Evolutionary conservation across 1,140 invertebrate species (phyloP), one percentile per base, ranked within the genome.

Genomic region (Drosophila kikkawai): DNA sequence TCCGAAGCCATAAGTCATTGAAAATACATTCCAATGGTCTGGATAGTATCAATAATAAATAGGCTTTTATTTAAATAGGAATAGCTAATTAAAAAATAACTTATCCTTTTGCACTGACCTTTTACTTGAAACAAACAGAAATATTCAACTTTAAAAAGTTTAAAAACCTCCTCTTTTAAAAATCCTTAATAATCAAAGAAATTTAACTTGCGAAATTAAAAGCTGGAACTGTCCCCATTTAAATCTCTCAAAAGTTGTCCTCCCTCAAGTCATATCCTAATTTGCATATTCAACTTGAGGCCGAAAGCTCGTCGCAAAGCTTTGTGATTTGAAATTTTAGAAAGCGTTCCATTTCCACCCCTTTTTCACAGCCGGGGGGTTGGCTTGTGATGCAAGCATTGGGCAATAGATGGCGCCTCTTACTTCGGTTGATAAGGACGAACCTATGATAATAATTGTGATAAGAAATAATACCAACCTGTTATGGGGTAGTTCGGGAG

Each of bases 281-380:
- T 59, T 71, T 56, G 48, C 55, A 47, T 67, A 64, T 67, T 78
- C 29, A 55, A 67, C 32, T 51, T 47, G 26, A 48, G 13, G 55
- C 17, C 56, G 45, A 84, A 80, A 84, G 81, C 80, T 83, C 61
- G 29, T 11, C 11, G 17, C 17, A 17, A 45, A 73, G 86, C 83
- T 86, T 87, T 87, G 44, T 65, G 56, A 82, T 88, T 88, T 82
- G 85, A 90, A 82, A 84, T 79, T 61, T 88, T 90, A 90, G 85
- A 88, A 88, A 82, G 78, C 80, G 50, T 87, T 80, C 53, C 65
- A 44, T 48, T 37, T 19, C 7, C 63, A 67, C 65, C 44, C 50
- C 45, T 59, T 48, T 29, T 42, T 26, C 34, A 8, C 13, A 45
- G 36, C 36, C 29, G 36, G 32, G 58, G 75, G 79, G 67, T 75